Conservation (phyloP, 1,140 invertebrate genomes). For the Himalopsyche phryganea region DNA sequence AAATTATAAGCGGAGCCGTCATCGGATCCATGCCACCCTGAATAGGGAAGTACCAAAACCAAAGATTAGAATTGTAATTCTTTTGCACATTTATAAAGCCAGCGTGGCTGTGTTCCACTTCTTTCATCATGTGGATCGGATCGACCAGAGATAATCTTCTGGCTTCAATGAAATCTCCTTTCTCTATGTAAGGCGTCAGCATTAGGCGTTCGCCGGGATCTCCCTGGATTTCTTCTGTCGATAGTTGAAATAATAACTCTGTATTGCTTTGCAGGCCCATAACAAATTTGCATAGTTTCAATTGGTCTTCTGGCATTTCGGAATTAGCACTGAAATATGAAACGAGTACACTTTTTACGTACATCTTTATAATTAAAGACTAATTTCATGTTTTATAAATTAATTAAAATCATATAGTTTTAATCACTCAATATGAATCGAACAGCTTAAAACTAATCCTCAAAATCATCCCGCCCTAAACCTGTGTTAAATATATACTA, state of each 20-base stretch:
- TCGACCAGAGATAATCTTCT: constrained; percentile 43
- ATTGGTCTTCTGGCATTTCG: too few species aligned
- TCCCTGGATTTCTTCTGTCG: not conserved
- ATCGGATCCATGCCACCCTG: constrained; percentile 44
- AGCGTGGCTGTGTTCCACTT: constrained; percentile 45
- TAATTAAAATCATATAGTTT: too few species aligned
- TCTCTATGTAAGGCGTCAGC: constrained; percentile 42
- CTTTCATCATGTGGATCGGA: constrained; percentile 41
- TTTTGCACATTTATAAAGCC: constrained; percentile 66
- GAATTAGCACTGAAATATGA: too few species aligned
- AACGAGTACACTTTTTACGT: too few species aligned
- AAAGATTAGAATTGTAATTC: constrained; percentile 74
- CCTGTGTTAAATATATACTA: too few species aligned
- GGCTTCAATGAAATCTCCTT: constrained; percentile 43
- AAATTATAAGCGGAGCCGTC: constrained; percentile 72
- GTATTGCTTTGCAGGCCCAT: too few species aligned
- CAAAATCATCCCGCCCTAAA: too few species aligned
- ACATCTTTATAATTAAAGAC: too few species aligned
- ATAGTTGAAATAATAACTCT: not conserved
- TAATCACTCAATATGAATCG: too few species aligned
- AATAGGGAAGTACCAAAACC: constrained; percentile 88
- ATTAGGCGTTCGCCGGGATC: constrained; percentile 41
- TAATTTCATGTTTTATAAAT: too few species aligned
- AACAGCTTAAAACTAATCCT: too few species aligned
- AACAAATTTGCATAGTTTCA: too few species aligned